A percentile compares a stretch with the other conserved stretches of the same genome.
These are phyloP conservation scores for Cyrtonyx montezumae DNA, from an alignment of 2,113 vertebrate species.

Conservation along the genomic window DNA sequence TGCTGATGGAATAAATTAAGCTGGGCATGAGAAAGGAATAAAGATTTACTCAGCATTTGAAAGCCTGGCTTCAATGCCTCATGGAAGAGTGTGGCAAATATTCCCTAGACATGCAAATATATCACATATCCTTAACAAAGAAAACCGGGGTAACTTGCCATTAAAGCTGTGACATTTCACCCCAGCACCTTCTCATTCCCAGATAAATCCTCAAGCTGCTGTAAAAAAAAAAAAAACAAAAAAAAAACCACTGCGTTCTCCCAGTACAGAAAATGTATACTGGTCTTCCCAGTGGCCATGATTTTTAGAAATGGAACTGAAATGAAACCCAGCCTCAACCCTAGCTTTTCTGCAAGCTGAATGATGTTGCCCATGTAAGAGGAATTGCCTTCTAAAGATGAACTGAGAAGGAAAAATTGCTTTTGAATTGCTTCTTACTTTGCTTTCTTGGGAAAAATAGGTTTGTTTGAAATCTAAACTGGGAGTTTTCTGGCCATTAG, in stretches of 20 bases:
- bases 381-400: background rate
- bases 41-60: constrained; percentile 49
- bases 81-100: constrained; percentile 34
- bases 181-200: background rate
- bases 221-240: background rate
- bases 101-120: background rate
- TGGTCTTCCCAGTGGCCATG: background rate
- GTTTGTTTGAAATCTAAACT: background rate
- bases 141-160: constrained; percentile 17
- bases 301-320: background rate
- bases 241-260: background rate
- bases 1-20: constrained; percentile 63
- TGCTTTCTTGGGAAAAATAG: background rate
- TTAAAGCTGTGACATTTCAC: constrained; percentile 8
- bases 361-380: background rate
- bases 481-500: background rate
- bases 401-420: background rate
- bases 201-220: background rate
- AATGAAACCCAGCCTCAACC: background rate
- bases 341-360: background rate
- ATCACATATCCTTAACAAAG: constrained; percentile 21
- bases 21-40: constrained; percentile 41
- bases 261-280: background rate
- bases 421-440: background rate
- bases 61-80: constrained; percentile 29